Evolutionary conservation across 2,888 invertebrate genomes (phyloP), one percentile per base, ranked within the genome.

Genomic region (Panorpa germanica): DNA sequence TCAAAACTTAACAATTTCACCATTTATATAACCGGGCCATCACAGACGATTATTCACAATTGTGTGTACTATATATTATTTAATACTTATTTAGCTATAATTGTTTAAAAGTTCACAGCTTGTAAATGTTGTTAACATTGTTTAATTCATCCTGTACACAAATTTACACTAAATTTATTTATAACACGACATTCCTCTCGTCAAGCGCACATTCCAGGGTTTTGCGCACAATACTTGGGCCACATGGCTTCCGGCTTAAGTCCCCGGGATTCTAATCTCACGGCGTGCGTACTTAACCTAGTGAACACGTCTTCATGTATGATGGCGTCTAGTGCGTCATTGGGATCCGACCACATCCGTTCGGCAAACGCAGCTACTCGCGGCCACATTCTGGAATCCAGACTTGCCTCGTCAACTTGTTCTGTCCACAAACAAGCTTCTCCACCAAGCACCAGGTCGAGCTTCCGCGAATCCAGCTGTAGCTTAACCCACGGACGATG

Each of bases 361-460:
- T 85, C 85, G 1, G 75, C 83, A 38, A 83, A 54, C 2, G 85
- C 85, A 0, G 82, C 75, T 4, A 74, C 63, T 35, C 85, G 59
- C 20, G 85, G 85, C 83, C 83, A 85, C 43, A 85, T 56, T 44
- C 83, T 65, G 39, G 74, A 67, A 48, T 82, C 82, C 41, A 82
- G 49, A 28, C 75, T 72, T 30, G 64, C 63, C 43, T 75, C 65
- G 35, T 70, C 76, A 22, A 73, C 65, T 56, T 82, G 83, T 51
- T 86, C 86, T 29, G 70, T 74, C 86, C 86, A 88, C 41, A 82
- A 61, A 36, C 82, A 78, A 10, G 71, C 82, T 47, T 82, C 80
- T 2, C 78, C 82, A 2, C 85, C 86, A 28, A 74, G 51, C 35
- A 53, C 53, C 39, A 53, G 55, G 37, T 50, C 54, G 37, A 44